These are phyloP conservation scores for Eubasilissa regina DNA, from an alignment of 1,140 invertebrate genomes.

Conservation along the genomic window DNA sequence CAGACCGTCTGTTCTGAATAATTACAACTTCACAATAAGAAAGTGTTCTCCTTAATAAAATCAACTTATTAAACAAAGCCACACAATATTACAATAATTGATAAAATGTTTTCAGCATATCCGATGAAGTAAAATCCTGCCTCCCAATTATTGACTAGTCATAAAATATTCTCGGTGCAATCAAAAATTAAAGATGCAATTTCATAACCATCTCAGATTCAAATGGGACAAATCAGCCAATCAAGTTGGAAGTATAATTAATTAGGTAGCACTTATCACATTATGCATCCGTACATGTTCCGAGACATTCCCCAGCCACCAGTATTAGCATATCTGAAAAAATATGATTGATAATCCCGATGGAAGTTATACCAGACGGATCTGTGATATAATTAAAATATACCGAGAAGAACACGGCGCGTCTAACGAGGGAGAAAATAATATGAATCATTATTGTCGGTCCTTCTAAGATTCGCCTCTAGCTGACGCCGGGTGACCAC, in stretches of 20 bases:
- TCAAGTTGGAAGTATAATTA: conserved; percentile 14
- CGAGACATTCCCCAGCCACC: conserved; percentile 13
- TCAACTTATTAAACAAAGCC: no score
- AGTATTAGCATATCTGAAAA: conserved; percentile 31
- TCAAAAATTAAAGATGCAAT: background rate
- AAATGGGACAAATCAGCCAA: conserved; percentile 31
- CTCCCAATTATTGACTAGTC: no score
- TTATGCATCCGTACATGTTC: background rate
- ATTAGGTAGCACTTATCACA: conserved; percentile 9
- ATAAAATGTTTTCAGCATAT: no score
- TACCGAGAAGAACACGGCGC: conserved; percentile 30
- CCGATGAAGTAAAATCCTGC: no score
- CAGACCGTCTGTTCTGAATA: no score
- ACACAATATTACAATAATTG: no score
- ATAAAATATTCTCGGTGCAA: background rate
- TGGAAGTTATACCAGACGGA: conserved; percentile 28
- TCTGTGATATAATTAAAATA: conserved; percentile 51
- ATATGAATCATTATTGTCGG: conserved; percentile 47
- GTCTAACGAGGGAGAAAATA: conserved; percentile 37
- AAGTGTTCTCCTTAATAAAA: no score
- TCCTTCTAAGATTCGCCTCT: conserved; percentile 29
- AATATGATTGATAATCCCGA: conserved; percentile 46
- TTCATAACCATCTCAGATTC: background rate
- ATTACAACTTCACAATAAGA: no score
- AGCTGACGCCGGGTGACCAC: conserved; percentile 12